Evolutionary conservation across 2,797 vertebrate genomes (phyloP), one percentile per base, ranked within the genome.

Genomic region (Smutsia temminckii): DNA sequence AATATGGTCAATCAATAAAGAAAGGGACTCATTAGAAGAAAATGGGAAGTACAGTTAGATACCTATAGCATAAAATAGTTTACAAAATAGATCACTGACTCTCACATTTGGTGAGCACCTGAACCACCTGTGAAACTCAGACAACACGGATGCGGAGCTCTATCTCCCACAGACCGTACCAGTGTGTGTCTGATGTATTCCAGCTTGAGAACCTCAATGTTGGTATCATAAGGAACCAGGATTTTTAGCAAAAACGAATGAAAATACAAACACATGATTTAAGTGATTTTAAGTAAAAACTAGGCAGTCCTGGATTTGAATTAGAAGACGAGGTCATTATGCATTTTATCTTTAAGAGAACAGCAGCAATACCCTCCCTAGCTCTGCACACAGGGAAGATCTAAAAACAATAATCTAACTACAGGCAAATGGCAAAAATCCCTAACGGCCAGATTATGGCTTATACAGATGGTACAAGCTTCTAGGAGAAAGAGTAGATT

Each of bases 401-500:
- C 27, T 79, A 53, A 85, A 91, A 81, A 49, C 57, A 87, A 25
- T n/a, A 49, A 83, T 37, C 66, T 34, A 78, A 42, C 61, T 25
- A 53, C 90, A 27, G 90, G 68, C 53, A 96, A 20, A n/a, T 51
- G 71, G 68, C 16, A 93, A 46, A 46, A 46, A 40, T 7, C 53
- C 63, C 83, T 87, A n/a, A 12, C 63, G 51, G 74, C 32, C 66
- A 93, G 40, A 93, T 63, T 81, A 42, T 59, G 46, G 11, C 80
- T 95, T 94, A 90, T 78, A 92, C 87, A 57, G 93, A 94, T 85
- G 18, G 59, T 92, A 59, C 16, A 85, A 81, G 18, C 12, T 86
- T 49, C 32, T 71, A 29, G 8, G 34, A 94, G 34, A 93, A 96
- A 94, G 3, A 90, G 66, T 46, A 80, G 53, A 75, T 46, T 87